Evolutionary conservation across 92 coral and sea anemone genomes (phyloP), one percentile per base, ranked within the genome.

Genomic region (Epizoanthus scotinus): DNA sequence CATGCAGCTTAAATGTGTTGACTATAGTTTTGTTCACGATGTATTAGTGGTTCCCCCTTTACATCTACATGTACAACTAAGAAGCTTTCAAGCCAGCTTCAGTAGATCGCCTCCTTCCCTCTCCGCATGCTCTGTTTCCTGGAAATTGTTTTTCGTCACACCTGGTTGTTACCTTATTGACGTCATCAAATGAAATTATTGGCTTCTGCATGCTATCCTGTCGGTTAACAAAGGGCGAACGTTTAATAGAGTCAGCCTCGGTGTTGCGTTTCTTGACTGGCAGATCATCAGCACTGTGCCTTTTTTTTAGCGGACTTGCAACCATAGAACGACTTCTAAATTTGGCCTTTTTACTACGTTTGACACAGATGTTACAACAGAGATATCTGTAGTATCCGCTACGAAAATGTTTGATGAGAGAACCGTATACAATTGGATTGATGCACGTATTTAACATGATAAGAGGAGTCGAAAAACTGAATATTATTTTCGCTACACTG

Each of bases 381-480:
- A 86, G 57, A 40, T 70, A 86, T 7, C 52, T 73, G 50, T 26
- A 15, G 66, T 91, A 91, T 14, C 80, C 86, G 5, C 73, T 60
- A 8, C 92, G 94, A 54, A 91, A 91, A 44, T 80, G 90, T 53
- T 74, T 85, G 21, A 88, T 85, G 66, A 87, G 81, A 0, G 85
- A 87, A 8, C 94, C 94, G 53, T 91, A 87, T 18, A 87, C 87
- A 50, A 85, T 84, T 22, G 94, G 94, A 34, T 91, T 91, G 27
- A 91, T 78, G 31, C 91, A 91, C 56, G 91, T 82, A 81, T 85
- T 86, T 17, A 87, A 44, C n/a, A 78, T 63, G 63, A 84, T 71
- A 3, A 91, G 57, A 5, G 80, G 63, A 53, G 79, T 88, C 0
- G 88, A 40, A 63, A 72, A 47, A 8, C 27, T 5, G 22, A 28